Evolutionary conservation across 1,140 invertebrate species (phyloP).

Genomic region (Orius insidiosus): DNA sequence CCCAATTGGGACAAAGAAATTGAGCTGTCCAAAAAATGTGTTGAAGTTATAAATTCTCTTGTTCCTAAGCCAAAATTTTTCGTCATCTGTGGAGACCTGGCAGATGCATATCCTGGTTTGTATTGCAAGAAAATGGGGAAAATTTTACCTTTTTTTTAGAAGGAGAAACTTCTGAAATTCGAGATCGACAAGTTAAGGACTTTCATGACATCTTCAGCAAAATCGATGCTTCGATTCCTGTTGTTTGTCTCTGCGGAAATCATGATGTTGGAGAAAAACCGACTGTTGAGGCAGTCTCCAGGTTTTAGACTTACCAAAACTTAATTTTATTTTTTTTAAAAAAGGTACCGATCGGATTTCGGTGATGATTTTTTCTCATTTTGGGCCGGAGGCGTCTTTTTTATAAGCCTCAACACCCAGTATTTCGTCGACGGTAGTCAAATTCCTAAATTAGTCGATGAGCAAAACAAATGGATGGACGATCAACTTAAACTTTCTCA

Average conservation of each 20-base stretch:
- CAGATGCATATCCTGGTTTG: slow-evolving; percentile 32
- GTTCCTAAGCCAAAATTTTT: slow-evolving; percentile 34
- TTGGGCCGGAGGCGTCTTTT: slow-evolving; percentile 33
- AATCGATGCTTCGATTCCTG: slow-evolving; percentile 28
- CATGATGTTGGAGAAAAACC: slow-evolving; percentile 37
- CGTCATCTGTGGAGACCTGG: slow-evolving; percentile 37
- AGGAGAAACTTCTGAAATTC: slow-evolving; percentile 17
- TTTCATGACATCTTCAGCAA: slow-evolving; percentile 29
- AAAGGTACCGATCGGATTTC: slow-evolving; percentile 28
- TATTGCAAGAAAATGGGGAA: slow-evolving; percentile 1
- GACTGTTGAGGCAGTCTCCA: slow-evolving; percentile 25
- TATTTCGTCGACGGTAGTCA: slow-evolving; percentile 25
- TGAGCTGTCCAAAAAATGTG: slow-evolving; percentile 23
- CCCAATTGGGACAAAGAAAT: slow-evolving; percentile 33
- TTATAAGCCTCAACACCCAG: slow-evolving; percentile 36
- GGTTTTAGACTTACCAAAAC: slow-evolving; percentile 13
- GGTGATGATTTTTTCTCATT: slow-evolving; percentile 40
- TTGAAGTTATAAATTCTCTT: slow-evolving; percentile 30
- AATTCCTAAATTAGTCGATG: slow-evolving; percentile 23
- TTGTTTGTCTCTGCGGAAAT: slow-evolving; percentile 39
- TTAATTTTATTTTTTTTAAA: not conserved
- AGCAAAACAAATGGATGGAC: slow-evolving; percentile 31
- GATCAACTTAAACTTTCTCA: slow-evolving; percentile 21
- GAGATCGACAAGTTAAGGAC: slow-evolving; percentile 26
- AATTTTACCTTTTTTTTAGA: not conserved